Conservation (phyloP, 2,797 vertebrate genomes). For the Clarias fuscus region DNA sequence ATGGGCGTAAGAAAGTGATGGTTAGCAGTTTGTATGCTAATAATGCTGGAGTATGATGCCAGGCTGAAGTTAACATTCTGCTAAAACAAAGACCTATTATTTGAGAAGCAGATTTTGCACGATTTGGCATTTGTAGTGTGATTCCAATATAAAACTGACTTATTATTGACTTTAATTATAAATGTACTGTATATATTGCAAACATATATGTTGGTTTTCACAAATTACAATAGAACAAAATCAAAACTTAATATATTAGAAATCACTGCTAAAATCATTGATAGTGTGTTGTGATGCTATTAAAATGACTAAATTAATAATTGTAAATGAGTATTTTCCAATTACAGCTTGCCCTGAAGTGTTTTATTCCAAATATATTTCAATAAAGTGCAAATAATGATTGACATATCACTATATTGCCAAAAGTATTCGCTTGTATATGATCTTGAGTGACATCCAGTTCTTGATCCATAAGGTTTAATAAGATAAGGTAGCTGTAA, state of each 20-base stretch:
- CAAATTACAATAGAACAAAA: not conserved
- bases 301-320: not conserved
- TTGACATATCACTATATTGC: no score
- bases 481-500: no score
- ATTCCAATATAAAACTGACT: not conserved
- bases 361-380: not conserved
- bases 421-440: no score
- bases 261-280: not conserved
- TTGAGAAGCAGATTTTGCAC: not conserved
- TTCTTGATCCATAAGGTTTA: no score
- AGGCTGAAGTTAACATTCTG: not conserved
- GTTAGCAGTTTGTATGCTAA: constrained; percentile 8
- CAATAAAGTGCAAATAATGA: not conserved
- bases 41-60: not conserved
- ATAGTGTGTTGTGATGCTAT: not conserved
- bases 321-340: not conserved
- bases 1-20: constrained; percentile 23
- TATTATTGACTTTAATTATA: not conserved
- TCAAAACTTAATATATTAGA: not conserved
- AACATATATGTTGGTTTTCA: not conserved
- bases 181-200: not conserved
- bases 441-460: no score
- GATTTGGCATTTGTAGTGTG: not conserved
- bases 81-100: not conserved
- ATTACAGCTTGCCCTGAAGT: not conserved